These are phyloP conservation scores for Lasioglossum calceatum DNA, from an alignment of 2,888 invertebrate species.

Conservation along the genomic window DNA sequence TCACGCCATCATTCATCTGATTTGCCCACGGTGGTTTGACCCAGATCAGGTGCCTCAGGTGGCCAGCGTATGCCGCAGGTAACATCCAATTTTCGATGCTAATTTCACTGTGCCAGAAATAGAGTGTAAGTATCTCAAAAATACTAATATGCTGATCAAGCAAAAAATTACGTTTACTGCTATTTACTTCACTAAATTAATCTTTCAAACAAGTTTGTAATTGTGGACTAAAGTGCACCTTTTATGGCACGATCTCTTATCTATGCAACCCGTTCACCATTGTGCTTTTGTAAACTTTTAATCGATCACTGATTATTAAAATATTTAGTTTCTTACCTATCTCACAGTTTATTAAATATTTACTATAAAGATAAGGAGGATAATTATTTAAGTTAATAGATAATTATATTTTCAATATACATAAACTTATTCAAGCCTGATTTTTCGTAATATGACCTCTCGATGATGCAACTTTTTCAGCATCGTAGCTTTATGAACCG, in stretches of 20 bases:
- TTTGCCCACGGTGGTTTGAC: conserved; percentile 95
- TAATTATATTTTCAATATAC: background rate
- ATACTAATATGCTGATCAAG: background rate
- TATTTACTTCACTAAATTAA: background rate
- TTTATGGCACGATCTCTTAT: background rate
- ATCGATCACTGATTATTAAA: background rate
- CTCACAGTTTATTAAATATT: background rate
- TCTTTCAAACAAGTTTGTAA: background rate
- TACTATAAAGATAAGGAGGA: background rate
- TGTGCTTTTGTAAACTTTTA: background rate
- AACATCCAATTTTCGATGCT: conserved; percentile 98
- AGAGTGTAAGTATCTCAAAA: background rate
- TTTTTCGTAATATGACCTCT: background rate
- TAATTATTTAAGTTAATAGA: background rate
- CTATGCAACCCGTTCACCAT: background rate
- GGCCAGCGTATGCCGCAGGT: conserved; percentile 94
- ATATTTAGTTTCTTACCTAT: background rate
- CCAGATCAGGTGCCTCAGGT: conserved; percentile 92
- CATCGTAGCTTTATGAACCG: background rate
- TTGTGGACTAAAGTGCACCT: background rate
- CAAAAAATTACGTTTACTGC: background rate
- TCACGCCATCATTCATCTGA: conserved; percentile 90
- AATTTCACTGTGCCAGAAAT: conserved; percentile 83
- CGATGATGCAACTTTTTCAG: background rate
- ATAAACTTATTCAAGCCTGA: background rate